A percentile compares a stretch with the other conserved stretches of the same genome.
Evolutionary conservation across 2,888 invertebrate genomes (phyloP).

Genomic region (Candidula unifasciata): DNA sequence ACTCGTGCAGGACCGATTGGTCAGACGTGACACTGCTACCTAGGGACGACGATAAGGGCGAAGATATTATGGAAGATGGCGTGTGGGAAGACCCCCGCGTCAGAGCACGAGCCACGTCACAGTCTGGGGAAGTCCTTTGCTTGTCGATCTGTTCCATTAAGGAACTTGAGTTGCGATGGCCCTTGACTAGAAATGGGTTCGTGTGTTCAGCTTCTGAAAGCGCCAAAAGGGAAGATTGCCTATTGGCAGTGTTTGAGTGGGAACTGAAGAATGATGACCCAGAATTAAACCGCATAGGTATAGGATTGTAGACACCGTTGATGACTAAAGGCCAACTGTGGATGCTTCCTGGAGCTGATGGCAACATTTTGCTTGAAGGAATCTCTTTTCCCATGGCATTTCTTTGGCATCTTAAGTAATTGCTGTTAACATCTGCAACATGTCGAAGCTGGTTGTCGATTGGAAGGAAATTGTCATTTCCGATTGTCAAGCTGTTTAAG

Average conservation of each 20-base stretch:
- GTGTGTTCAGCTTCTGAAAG: not conserved
- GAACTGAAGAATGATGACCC: not conserved
- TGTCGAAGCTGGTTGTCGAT: no score
- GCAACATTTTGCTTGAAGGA: not conserved
- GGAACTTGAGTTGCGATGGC: not conserved
- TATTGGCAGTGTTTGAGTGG: no score
- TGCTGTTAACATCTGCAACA: not conserved
- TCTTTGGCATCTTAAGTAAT: not conserved
- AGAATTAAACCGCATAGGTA: not conserved
- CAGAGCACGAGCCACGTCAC: not conserved
- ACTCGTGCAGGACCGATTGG: not conserved
- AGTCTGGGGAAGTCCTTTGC: not conserved
- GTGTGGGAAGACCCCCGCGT: conserved; percentile 10
- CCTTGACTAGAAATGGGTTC: not conserved
- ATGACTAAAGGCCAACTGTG: not conserved
- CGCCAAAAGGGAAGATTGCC: not conserved
- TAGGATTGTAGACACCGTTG: not conserved
- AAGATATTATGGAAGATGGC: conserved; percentile 5
- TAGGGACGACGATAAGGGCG: not conserved
- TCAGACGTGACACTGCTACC: not conserved
- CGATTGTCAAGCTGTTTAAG: no score
- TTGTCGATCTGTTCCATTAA: not conserved
- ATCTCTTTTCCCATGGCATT: not conserved
- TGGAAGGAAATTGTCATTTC: no score
- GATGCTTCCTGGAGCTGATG: not conserved